phyloP scores from a whole-genome alignment of 1,140 invertebrate species.

The Popillia japonica region DNA sequence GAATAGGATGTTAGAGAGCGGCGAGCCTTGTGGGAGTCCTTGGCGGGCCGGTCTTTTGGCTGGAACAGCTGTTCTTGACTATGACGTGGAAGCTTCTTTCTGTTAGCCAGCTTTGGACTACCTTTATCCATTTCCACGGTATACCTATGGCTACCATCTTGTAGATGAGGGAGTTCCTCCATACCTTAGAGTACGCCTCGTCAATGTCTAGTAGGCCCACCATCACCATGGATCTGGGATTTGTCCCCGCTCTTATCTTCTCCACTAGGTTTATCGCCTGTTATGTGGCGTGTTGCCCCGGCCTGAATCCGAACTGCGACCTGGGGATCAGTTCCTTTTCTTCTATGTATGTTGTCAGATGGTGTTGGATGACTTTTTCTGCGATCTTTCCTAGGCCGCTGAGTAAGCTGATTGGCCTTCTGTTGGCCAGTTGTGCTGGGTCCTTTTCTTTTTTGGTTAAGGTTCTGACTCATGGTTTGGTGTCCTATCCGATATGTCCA shows the following conservation, averaged over 20 bases:
- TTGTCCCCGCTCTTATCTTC: not conserved
- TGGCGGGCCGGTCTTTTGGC: not conserved
- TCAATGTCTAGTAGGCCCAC: slow-evolving; percentile 1
- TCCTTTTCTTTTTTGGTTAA: slow-evolving; percentile 24
- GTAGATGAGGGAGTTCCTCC: not conserved
- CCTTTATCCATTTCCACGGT: not conserved
- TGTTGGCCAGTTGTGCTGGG: slow-evolving; percentile 9
- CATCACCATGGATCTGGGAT: not conserved
- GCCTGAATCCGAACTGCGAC: not conserved
- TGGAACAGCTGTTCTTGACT: not conserved
- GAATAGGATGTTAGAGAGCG: not conserved
- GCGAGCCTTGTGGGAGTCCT: slow-evolving; percentile 13
- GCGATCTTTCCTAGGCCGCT: not conserved
- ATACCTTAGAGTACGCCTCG: not conserved
- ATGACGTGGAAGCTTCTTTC: not conserved
- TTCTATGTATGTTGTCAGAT: not conserved
- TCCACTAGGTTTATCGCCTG: slow-evolving; percentile 14
- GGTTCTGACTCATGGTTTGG: not conserved
- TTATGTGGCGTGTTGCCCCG: not conserved
- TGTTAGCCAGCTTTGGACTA: not conserved
- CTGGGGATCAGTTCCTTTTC: not conserved
- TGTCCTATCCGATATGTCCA: too few species aligned
- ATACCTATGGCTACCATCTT: slow-evolving; percentile 22
- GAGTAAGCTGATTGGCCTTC: slow-evolving; percentile 29
- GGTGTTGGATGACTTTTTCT: not conserved